Conservation (phyloP, 2,888 invertebrate genomes). For the Lucinisca nassula region DNA sequence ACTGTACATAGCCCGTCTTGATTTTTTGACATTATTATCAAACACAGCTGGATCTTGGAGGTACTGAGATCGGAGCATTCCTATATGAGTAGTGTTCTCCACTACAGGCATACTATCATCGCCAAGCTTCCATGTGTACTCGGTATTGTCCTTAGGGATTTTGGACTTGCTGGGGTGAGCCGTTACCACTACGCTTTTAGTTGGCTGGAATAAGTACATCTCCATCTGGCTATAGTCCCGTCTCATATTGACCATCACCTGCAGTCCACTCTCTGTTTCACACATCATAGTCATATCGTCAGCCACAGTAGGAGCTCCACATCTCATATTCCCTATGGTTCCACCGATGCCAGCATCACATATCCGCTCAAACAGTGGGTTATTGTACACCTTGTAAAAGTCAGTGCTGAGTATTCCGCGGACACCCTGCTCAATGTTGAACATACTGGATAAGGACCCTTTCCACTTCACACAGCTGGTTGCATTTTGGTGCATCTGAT, state of each 20-base stretch:
- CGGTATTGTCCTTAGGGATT: neutral
- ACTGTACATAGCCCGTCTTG: neutral
- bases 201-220: neutral
- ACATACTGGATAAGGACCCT: no score
- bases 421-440: no score
- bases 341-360: neutral
- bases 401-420: no score
- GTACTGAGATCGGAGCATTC: neutral
- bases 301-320: neutral
- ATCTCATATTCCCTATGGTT: neutral
- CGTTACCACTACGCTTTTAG: neutral
- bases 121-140: neutral
- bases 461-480: no score
- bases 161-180: neutral
- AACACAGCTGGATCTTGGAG: neutral
- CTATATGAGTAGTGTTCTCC: neutral
- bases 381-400: no score
- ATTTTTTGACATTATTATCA: neutral
- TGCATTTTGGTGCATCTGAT: no score
- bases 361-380: neutral
- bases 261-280: neutral
- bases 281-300: neutral
- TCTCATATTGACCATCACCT: neutral
- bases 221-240: neutral
- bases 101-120: neutral